Evolutionary conservation across 2,113 vertebrate species (phyloP).

Genomic region (Nestor notabilis): DNA sequence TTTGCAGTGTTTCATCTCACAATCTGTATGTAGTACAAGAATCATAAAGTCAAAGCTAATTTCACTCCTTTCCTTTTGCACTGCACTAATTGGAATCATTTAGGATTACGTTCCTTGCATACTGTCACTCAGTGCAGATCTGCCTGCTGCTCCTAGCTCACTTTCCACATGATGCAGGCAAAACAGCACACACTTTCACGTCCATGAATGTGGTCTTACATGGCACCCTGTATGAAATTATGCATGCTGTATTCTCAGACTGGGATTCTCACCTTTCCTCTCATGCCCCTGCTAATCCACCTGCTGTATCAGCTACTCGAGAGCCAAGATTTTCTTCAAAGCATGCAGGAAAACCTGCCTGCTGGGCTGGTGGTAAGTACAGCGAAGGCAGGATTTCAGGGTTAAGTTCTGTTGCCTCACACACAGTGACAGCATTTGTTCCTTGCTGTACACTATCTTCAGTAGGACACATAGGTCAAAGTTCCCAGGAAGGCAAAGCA

Average conservation of each 20-base stretch:
- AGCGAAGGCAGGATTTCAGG: neutral
- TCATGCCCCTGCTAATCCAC: neutral
- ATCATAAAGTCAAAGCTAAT: neutral
- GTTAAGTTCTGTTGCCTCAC: neutral
- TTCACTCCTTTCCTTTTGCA: neutral
- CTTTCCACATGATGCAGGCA: neutral
- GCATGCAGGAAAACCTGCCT: neutral
- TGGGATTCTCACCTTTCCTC: conserved; percentile 14
- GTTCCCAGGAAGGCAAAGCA: neutral
- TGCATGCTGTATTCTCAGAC: neutral
- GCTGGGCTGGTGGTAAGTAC: neutral
- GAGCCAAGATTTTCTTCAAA: neutral
- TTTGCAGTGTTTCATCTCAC: neutral
- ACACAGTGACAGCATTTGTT: neutral
- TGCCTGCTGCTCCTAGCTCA: neutral
- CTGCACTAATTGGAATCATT: neutral
- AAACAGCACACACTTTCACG: conserved; percentile 16
- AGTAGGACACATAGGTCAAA: neutral
- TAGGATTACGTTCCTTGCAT: neutral
- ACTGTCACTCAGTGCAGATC: neutral
- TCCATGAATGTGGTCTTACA: conserved; percentile 1
- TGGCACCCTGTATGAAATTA: conserved; percentile 28
- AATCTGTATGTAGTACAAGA: neutral
- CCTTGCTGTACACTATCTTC: neutral
- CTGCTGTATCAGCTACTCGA: neutral